Percentiles rank a stretch among this genome's conserved stretches.
Evolutionary conservation across 1,140 invertebrate genomes (phyloP).

Genomic region (Lineus longissimus): DNA sequence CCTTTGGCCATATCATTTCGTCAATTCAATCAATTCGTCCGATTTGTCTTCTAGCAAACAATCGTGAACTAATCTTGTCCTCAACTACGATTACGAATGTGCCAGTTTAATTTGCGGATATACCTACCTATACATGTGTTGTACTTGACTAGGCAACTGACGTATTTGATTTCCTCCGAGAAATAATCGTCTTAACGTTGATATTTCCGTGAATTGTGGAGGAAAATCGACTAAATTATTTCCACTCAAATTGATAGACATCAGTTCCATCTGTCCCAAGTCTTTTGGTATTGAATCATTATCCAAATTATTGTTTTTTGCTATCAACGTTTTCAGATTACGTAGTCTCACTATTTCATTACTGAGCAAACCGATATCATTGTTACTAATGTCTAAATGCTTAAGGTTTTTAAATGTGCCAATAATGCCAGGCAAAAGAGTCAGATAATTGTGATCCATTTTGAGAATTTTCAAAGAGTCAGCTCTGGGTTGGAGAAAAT

Average conservation of each 20-base stretch:
- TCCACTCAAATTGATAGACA: conserved; percentile 87
- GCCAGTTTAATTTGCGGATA: too few species aligned
- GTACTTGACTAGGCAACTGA: conserved; percentile 76
- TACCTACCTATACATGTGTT: conserved; percentile 61
- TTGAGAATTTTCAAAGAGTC: conserved; percentile 33
- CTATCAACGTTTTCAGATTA: conserved; percentile 72
- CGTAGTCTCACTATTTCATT: conserved; percentile 68
- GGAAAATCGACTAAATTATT: conserved; percentile 82
- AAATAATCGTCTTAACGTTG: conserved; percentile 76
- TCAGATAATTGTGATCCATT: conserved; percentile 51
- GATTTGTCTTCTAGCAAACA: too few species aligned
- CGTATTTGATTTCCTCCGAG: conserved; percentile 81
- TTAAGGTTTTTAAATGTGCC: conserved; percentile 54
- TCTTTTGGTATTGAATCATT: conserved; percentile 82
- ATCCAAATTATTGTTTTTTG: conserved; percentile 81
- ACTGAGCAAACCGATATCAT: conserved; percentile 71
- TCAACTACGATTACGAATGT: too few species aligned
- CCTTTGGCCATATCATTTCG: too few species aligned
- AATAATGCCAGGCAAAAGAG: conserved; percentile 44
- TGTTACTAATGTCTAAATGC: conserved; percentile 81
- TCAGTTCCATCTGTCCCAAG: conserved; percentile 64
- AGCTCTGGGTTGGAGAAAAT: conserved; percentile 27
- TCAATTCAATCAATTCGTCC: too few species aligned
- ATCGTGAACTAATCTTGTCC: too few species aligned
- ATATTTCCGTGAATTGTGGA: conserved; percentile 76